These are phyloP conservation scores for Propithecus perrieri DNA, from an alignment of 2,797 vertebrate genomes.

Conservation along the genomic window DNA sequence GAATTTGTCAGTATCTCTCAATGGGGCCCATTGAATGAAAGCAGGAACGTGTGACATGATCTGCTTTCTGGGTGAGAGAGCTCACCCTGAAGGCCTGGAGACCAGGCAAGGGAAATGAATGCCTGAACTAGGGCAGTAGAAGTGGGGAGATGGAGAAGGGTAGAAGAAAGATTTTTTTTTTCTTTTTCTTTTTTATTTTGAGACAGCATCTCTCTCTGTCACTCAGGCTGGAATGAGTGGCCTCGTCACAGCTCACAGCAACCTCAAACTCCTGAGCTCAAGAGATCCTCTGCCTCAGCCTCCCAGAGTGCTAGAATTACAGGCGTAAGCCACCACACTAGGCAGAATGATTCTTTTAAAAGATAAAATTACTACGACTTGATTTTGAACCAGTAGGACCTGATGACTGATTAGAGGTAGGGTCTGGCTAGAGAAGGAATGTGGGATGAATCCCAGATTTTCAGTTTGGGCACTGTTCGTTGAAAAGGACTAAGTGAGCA, in stretches of 20 bases:
- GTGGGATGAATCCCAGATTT: not conserved
- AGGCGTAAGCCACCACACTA: not conserved
- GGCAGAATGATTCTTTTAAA: not conserved
- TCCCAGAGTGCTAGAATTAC: not conserved
- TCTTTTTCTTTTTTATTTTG: not conserved
- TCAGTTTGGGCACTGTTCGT: not conserved
- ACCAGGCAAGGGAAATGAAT: not conserved
- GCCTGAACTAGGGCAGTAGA: not conserved
- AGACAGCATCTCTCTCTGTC: not conserved
- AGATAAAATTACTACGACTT: not conserved
- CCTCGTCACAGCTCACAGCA: not conserved
- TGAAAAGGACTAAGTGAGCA: not conserved
- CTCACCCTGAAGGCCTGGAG: not conserved
- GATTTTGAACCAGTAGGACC: not conserved
- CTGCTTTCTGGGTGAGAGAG: not conserved
- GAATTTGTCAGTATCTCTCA: constrained; percentile 17
- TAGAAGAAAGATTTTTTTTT: not conserved
- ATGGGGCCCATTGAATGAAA: not conserved
- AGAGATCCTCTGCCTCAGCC: not conserved
- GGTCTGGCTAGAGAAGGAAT: not conserved
- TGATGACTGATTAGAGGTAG: constrained; percentile 6
- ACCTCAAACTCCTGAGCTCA: not conserved
- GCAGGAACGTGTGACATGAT: not conserved
- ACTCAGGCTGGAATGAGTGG: not conserved
- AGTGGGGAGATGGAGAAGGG: not conserved